Conservation (phyloP, 2,113 vertebrate species). For the Lagenorhynchus albirostris region DNA sequence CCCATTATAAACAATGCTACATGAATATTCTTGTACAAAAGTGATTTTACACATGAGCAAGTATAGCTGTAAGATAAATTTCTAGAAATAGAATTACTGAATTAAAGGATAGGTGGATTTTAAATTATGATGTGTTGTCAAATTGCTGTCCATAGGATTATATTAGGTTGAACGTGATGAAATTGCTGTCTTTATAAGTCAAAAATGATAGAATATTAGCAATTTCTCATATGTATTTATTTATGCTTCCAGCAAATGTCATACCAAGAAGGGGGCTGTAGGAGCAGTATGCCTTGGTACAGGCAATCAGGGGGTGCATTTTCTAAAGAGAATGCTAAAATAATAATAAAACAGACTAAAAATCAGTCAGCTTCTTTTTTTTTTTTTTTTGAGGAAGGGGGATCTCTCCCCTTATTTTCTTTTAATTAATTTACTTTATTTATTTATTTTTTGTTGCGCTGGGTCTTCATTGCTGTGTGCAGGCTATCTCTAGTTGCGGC, state of each 20-base stretch:
- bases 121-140: background rate
- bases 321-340: conserved; percentile 12
- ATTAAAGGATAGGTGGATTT: conserved; percentile 1
- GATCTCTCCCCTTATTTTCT: too few relatives aligned
- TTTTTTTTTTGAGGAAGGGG: too few relatives aligned
- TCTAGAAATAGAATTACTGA: background rate
- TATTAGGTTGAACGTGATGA: background rate
- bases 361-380: background rate
- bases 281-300: background rate
- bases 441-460: too few relatives aligned
- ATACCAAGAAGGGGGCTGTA: background rate
- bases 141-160: background rate
- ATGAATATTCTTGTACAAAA: background rate
- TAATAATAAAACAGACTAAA: background rate
- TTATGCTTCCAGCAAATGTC: background rate
- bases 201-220: background rate
- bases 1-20: background rate
- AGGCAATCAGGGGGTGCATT: background rate
- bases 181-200: background rate
- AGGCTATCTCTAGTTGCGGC: too few relatives aligned
- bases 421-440: too few relatives aligned
- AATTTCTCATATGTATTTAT: background rate
- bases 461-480: too few relatives aligned
- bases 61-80: background rate
- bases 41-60: background rate